Conservation (phyloP, 1,140 invertebrate species). For the Drosophila pruinosa region DNA sequence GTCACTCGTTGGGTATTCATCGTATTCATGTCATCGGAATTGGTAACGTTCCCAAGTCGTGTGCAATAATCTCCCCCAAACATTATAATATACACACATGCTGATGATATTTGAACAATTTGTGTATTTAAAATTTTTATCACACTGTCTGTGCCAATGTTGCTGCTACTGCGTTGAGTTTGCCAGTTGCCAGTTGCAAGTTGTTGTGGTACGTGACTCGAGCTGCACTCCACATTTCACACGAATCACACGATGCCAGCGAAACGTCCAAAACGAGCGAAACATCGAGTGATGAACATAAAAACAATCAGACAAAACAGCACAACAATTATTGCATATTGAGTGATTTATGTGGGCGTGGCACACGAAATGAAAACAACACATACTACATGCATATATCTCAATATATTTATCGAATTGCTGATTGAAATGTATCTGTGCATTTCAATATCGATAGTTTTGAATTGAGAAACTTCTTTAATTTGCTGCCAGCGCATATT, state of each 20-base stretch:
- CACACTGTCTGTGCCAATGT: constrained; percentile 32
- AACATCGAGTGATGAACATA: constrained; percentile 3
- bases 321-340: constrained; percentile 34
- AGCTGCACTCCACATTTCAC: constrained; percentile 64
- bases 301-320: constrained; percentile 10
- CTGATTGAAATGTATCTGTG: too few relatives aligned
- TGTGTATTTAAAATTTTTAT: constrained; percentile 50
- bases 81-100: constrained; percentile 13
- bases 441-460: too few relatives aligned
- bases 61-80: constrained; percentile 22
- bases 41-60: constrained; percentile 17
- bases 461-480: background rate
- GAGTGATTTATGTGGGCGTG: constrained; percentile 27
- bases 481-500: background rate
- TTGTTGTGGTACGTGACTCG: constrained; percentile 56
- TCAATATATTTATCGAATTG: too few relatives aligned
- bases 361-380: constrained; percentile 7
- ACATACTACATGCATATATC: too few relatives aligned
- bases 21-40: constrained; percentile 29
- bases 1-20: background rate
- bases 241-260: constrained; percentile 46
- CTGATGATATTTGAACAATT: constrained; percentile 37
- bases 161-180: constrained; percentile 27
- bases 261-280: constrained; percentile 24
- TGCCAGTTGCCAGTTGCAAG: constrained; percentile 22